phyloP scores from a whole-genome alignment of 2,888 invertebrate genomes.

The Phasia obesa region DNA sequence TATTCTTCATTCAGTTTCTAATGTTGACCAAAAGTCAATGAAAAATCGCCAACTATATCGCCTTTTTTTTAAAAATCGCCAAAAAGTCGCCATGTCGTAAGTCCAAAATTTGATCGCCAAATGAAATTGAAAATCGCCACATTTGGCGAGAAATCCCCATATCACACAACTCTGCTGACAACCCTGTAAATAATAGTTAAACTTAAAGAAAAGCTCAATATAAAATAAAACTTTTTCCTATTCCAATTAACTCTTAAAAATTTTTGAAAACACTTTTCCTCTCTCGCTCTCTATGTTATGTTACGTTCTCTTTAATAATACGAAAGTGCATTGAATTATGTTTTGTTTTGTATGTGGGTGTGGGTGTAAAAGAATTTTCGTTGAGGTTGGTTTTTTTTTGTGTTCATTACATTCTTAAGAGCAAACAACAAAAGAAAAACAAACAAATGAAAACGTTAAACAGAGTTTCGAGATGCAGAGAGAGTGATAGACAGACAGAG shows the following conservation, averaged over 20 bases:
- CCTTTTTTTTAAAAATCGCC: no score
- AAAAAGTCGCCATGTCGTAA: no score
- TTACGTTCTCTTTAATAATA: background rate
- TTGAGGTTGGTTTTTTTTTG: conserved; percentile 36
- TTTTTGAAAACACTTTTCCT: background rate
- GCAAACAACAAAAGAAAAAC: no score
- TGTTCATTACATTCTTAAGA: background rate
- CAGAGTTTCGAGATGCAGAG: background rate
- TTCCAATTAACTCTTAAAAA: conserved; percentile 1
- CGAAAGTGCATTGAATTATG: conserved; percentile 16
- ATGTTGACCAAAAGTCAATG: no score
- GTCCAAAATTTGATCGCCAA: background rate
- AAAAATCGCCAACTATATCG: no score
- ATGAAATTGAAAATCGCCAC: background rate
- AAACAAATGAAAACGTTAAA: background rate
- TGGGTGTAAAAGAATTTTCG: conserved; percentile 22
- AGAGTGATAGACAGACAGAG: no score
- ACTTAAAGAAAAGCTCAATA: conserved; percentile 11
- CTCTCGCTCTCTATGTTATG: background rate
- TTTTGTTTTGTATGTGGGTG: conserved; percentile 35
- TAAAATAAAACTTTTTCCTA: conserved; percentile 29
- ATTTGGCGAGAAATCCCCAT: background rate
- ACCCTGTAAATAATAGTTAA: conserved; percentile 14
- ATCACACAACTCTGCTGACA: background rate
- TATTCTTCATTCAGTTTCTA: no score